phyloP scores from a whole-genome alignment of 2,888 invertebrate genomes.

The Opisthograptis luteolata region DNA sequence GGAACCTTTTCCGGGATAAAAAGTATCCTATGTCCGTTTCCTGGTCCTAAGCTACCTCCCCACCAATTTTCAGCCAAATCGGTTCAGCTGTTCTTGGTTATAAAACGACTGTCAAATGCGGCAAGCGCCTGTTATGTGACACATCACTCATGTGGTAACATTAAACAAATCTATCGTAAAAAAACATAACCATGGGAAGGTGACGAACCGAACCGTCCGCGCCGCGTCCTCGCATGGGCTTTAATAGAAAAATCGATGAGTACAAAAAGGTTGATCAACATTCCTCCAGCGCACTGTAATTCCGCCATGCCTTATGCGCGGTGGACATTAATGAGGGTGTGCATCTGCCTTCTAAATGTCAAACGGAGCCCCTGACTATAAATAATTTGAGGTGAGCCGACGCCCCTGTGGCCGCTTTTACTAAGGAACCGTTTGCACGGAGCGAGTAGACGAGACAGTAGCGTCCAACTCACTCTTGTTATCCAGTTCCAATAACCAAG shows the following conservation, averaged over 20 bases:
- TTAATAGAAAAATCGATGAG: constrained; percentile 21
- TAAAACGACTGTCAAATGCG: background rate
- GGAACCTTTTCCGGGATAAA: too few relatives aligned
- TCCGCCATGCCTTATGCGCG: constrained; percentile 33
- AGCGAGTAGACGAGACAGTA: background rate
- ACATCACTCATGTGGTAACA: too few relatives aligned
- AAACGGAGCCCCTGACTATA: constrained; percentile 30
- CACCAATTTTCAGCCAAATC: too few relatives aligned
- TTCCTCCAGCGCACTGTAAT: constrained; percentile 21
- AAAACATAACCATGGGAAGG: constrained; percentile 1
- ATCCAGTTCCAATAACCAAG: too few relatives aligned
- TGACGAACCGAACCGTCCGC: background rate
- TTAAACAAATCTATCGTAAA: too few relatives aligned
- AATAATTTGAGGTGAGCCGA: constrained; percentile 34
- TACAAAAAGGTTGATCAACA: constrained; percentile 19
- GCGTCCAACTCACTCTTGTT: too few relatives aligned
- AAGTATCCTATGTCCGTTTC: too few relatives aligned
- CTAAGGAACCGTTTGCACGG: constrained; percentile 5
- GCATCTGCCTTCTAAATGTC: constrained; percentile 41
- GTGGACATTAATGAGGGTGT: constrained; percentile 37
- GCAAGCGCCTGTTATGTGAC: background rate
- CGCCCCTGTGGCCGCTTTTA: constrained; percentile 21
- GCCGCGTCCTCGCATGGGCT: constrained; percentile 1
- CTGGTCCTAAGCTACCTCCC: too few relatives aligned
- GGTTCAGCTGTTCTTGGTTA: too few relatives aligned